Base-by-base conservation (phyloP, 2,113 vertebrate species). In the Colossoma macropomum region DNA sequence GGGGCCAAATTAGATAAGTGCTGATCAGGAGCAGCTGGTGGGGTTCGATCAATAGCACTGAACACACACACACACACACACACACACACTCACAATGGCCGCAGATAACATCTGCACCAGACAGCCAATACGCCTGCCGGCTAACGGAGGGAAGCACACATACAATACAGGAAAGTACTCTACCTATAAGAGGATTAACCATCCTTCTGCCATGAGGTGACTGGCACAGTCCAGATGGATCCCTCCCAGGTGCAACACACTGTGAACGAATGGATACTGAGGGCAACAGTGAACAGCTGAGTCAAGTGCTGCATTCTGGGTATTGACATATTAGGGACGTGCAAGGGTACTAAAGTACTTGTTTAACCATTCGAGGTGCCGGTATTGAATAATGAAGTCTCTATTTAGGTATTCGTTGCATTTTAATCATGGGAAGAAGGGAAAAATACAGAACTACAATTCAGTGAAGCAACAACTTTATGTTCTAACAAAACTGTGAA, bases 1-100 rank as follows among this genome's bases (percentile, higher is more conserved):
- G 87, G 77, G 79, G 75, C 38, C 79, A 81, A 93, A 92, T 92
- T 87, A 92, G 92, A 93, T 91, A 88, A 92, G 90, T 85, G 84
- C 79, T 34, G 89, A 86, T 85, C 88, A 21, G 86, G 90, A 91
- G 88, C 93, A 94, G 92, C 93, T 93, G 93, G 91, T 90, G 87
- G 88, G 25, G 86, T 90, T 80, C 80, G 86, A 93, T 94, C 90
- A 87, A 84, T 92, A 90, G 89, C 89, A 88, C 87, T 79, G 90
- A 83, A 90, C 84, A 30, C 45, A 69, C 48, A 59, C 62, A 52
- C 63, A 75, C 71, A 82, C 80, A 45, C 41, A 12, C 80, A 82
- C 71, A n/a, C n/a, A n/a, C n/a, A n/a, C n/a, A n/a, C n/a, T n/a
- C 60, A 48, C 16, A 41, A 70, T 48, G 74, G 65, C 63, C 71